Percentiles rank a stretch among this genome's conserved stretches.
Evolutionary conservation across 2,888 invertebrate species (phyloP).

Genomic region (Conomelus anceps): DNA sequence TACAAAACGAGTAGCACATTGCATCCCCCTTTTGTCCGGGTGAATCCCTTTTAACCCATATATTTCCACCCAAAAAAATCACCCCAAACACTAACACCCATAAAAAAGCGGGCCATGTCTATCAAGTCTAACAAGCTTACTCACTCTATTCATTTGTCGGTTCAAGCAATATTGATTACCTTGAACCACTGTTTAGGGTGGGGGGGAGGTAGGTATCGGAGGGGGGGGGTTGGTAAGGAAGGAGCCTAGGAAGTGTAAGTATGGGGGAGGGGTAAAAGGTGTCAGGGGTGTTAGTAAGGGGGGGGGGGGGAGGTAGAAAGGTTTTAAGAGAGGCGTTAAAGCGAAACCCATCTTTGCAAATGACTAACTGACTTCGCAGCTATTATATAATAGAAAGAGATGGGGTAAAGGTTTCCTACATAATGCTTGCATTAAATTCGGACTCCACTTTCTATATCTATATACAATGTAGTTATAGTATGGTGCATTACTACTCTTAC

Average conservation of each 20-base stretch:
- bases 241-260: no score
- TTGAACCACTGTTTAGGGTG: not conserved
- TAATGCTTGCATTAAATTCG: not conserved
- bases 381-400: not conserved
- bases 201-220: not conserved
- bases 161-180: not conserved
- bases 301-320: not conserved
- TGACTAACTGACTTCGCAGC: not conserved
- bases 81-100: no score
- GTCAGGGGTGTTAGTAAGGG: no score
- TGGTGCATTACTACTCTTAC: not conserved
- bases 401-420: not conserved
- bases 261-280: no score
- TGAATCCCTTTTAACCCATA: no score
- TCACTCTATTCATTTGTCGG: not conserved
- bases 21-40: no score
- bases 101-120: no score
- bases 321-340: not conserved
- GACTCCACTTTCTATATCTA: not conserved
- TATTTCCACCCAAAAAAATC: no score
- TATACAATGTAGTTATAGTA: not conserved
- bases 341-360: not conserved
- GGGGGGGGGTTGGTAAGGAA: not conserved
- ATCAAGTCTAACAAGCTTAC: not conserved
- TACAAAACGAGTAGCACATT: no score